Percentiles rank a stretch among this genome's conserved stretches.
Evolutionary conservation across 2,113 vertebrate species (phyloP).

Genomic region (Eublepharis macularius): DNA sequence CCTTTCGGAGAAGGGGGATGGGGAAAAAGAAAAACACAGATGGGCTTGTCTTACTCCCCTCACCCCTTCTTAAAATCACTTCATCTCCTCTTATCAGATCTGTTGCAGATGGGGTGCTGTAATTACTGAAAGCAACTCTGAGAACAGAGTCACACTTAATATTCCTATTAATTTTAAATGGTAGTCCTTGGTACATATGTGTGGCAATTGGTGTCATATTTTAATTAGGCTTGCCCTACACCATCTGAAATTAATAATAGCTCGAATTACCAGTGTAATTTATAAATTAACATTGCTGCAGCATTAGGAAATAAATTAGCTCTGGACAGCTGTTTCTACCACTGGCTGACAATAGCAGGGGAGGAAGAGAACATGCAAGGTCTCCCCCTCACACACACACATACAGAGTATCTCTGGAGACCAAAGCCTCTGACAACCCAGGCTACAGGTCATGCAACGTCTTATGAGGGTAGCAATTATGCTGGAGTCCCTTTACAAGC

Average conservation of each 20-base stretch:
- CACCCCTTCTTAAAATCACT: not conserved
- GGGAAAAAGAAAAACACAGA: not conserved
- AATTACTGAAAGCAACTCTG: conserved; percentile 68
- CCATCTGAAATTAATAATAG: conserved; percentile 87
- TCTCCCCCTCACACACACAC: not conserved
- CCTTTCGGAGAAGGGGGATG: not conserved
- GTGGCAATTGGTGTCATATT: conserved; percentile 84
- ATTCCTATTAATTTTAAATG: conserved; percentile 82
- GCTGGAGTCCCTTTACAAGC: not conserved
- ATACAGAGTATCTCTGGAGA: not conserved
- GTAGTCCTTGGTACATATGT: conserved; percentile 80
- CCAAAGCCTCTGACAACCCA: not conserved
- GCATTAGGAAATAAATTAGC: conserved; percentile 83
- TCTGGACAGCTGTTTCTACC: conserved; percentile 78
- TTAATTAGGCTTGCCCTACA: conserved; percentile 85
- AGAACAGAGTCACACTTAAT: conserved; percentile 80
- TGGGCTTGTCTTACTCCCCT: not conserved
- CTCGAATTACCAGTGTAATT: conserved; percentile 83
- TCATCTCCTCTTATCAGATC: conserved; percentile 46
- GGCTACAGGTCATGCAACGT: fast-evolving
- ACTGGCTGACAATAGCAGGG: conserved; percentile 49
- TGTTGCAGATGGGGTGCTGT: conserved; percentile 38
- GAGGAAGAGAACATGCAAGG: conserved; percentile 27
- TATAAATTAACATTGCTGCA: conserved; percentile 82
- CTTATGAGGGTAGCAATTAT: not conserved